Conservation (phyloP, 2,113 vertebrate species). For the Ifrita kowaldi region DNA sequence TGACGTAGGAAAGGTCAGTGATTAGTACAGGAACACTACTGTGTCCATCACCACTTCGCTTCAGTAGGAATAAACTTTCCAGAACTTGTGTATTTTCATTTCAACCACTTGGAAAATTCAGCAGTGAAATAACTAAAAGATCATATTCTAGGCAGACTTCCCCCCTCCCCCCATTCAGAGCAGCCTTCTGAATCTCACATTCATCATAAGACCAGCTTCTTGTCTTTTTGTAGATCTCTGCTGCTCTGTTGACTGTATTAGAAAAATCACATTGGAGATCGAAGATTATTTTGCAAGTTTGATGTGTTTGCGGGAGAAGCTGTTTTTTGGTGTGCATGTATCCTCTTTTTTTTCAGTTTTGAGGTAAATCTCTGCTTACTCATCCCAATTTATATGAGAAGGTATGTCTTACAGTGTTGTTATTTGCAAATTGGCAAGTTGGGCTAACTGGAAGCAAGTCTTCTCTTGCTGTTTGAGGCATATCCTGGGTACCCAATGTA, state of each 20-base stretch:
- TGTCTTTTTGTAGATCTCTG: neutral
- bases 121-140: neutral
- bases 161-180: neutral
- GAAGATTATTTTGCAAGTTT: neutral
- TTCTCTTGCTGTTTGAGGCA: neutral
- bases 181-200: neutral
- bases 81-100: neutral
- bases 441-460: neutral
- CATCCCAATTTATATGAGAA: neutral
- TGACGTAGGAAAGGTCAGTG: neutral
- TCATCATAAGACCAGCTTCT: neutral
- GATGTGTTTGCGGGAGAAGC: neutral
- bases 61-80: neutral
- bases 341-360: neutral
- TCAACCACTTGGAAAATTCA: neutral
- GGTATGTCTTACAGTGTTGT: neutral
- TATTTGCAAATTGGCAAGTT: neutral
- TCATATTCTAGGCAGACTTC: neutral
- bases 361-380: neutral
- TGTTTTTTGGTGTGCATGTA: neutral
- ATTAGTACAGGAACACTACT: neutral
- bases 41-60: neutral
- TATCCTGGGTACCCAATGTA: accelerated
- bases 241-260: neutral
- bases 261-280: neutral